Evolutionary conservation across 2,888 invertebrate genomes (phyloP).

Genomic region (Cyclophora albipunctata): DNA sequence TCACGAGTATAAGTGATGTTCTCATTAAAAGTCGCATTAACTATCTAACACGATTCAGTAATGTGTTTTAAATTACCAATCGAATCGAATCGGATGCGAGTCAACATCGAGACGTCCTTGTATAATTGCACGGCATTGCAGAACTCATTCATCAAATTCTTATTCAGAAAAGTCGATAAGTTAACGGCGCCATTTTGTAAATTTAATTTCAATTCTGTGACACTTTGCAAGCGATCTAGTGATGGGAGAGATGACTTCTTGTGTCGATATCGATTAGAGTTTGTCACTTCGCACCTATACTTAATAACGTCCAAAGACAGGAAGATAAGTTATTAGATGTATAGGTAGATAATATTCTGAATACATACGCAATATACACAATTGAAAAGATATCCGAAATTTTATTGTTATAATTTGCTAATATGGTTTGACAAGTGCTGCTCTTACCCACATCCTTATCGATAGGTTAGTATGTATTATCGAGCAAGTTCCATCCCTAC

Average conservation of each 20-base stretch:
- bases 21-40: constrained; percentile 13
- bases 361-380: too few species aligned
- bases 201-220: constrained; percentile 56
- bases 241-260: constrained; percentile 14
- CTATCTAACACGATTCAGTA: constrained; percentile 16
- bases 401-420: too few species aligned
- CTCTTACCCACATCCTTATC: background rate
- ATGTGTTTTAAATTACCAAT: constrained; percentile 24
- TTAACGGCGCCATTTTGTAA: constrained; percentile 60
- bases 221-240: constrained; percentile 27
- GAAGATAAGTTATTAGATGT: too few species aligned
- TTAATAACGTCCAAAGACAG: too few species aligned
- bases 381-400: too few species aligned
- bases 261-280: constrained; percentile 16
- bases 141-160: constrained; percentile 57
- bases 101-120: constrained; percentile 18
- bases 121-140: constrained; percentile 40
- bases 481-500: constrained; percentile 22
- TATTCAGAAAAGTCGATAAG: constrained; percentile 59
- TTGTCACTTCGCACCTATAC: constrained; percentile 5
- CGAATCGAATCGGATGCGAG: constrained; percentile 12
- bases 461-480: constrained; percentile 1
- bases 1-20: background rate
- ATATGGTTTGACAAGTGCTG: too few species aligned
- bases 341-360: too few species aligned